Percentiles rank a stretch among this genome's conserved stretches.
Conservation (phyloP, 2,797 vertebrate genomes). For the Crenuchus spilurus region DNA sequence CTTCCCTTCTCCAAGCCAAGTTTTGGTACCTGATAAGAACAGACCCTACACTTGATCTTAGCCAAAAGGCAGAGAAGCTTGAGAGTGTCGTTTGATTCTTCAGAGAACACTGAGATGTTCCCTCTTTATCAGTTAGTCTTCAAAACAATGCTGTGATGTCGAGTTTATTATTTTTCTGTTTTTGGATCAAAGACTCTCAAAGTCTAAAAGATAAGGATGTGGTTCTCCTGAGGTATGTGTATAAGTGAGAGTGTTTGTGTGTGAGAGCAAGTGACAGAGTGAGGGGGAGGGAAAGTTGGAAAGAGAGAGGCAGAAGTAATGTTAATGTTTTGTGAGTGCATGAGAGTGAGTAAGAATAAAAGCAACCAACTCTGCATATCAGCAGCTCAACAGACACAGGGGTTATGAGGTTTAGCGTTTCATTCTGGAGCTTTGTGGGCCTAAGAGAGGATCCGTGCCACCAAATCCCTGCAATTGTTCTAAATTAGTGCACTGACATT, state of each 20-base stretch:
- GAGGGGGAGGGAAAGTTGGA: background rate
- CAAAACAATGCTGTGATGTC: constrained; percentile 28
- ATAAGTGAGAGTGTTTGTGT: constrained; percentile 27
- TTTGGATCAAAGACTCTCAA: constrained; percentile 5
- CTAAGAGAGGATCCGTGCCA: constrained; percentile 55
- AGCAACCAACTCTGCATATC: constrained; percentile 5
- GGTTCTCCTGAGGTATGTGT: constrained; percentile 38
- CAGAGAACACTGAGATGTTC: constrained; percentile 15
- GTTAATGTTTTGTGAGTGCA: constrained; percentile 28
- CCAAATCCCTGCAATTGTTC: constrained; percentile 68
- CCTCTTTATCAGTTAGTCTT: constrained; percentile 25
- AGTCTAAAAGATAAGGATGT: constrained; percentile 15
- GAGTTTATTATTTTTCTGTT: constrained; percentile 15
- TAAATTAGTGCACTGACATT: constrained; percentile 74
- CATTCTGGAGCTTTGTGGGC: constrained; percentile 44
- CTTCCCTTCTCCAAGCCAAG: background rate
- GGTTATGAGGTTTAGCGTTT: constrained; percentile 60
- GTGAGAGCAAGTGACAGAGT: constrained; percentile 18
- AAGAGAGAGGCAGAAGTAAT: constrained; percentile 5
- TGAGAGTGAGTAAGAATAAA: constrained; percentile 5
- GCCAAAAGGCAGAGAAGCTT: background rate
- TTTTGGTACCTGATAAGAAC: constrained; percentile 1
- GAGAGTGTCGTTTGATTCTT: constrained; percentile 24
- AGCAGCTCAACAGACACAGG: constrained; percentile 46
- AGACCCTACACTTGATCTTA: constrained; percentile 9